These are phyloP conservation scores for Alcis repandata DNA, from an alignment of 2,888 invertebrate genomes.

Conservation along the genomic window DNA sequence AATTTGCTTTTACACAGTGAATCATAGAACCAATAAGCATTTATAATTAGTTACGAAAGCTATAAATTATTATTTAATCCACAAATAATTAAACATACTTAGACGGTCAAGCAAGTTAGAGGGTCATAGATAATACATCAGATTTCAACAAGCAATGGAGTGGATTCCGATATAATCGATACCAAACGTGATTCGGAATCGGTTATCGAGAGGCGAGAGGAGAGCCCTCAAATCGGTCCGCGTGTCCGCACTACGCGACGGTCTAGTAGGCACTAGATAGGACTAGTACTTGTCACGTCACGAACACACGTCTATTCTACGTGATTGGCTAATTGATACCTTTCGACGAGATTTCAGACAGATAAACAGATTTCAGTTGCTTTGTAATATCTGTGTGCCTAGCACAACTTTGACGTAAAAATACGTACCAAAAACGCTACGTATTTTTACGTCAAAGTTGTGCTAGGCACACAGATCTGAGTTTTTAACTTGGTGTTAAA, in stretches of 20 bases:
- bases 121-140: slow-evolving; percentile 6
- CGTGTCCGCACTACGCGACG: slow-evolving; percentile 58
- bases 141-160: slow-evolving; percentile 24
- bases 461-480: no score
- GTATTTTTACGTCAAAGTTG: no score
- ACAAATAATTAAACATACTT: background rate
- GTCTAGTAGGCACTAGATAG: slow-evolving; percentile 56
- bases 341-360: slow-evolving; percentile 45
- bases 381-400: background rate
- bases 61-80: no score
- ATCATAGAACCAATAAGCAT: no score
- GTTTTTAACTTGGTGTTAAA: no score
- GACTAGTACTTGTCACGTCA: slow-evolving; percentile 58
- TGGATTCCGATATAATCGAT: slow-evolving; percentile 66
- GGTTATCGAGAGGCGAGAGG: slow-evolving; percentile 66
- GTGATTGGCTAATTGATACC: slow-evolving; percentile 70
- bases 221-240: slow-evolving; percentile 65
- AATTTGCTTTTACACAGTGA: no score
- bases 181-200: slow-evolving; percentile 72
- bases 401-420: no score
- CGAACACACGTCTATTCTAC: slow-evolving; percentile 64
- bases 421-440: no score
- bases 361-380: slow-evolving; percentile 10
- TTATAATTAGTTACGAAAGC: background rate
- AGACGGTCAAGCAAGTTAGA: slow-evolving; percentile 8